Base-by-base conservation (phyloP, 2,888 invertebrate genomes). In the Strigamia transsilvanica region DNA sequence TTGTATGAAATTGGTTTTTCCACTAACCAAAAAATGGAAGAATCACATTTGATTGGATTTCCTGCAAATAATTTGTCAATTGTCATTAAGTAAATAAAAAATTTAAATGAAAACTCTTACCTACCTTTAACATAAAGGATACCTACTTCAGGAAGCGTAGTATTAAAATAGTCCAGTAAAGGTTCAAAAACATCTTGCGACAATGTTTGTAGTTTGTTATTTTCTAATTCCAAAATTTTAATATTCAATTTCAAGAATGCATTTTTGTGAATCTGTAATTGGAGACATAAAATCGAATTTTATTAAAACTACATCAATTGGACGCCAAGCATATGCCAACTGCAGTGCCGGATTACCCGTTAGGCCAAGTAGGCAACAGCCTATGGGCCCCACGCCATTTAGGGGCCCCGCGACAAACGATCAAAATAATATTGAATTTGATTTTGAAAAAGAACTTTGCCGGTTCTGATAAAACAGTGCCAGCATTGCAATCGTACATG, bases 1-100 rank as follows among this genome's bases (percentile, higher is more conserved):
- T 78, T 78, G 13, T 78, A 78, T 23, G 78, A 13, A 32, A 23
- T 18, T n/a, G 21, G 13, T 78, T 78, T 78, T 23, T 78, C n/a
- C n/a, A 78, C 32, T n/a, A 78, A 78, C 78, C 78, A 78, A 32
- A 7, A 7, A 27, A 78, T 32, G n/a, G 78, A 9, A 9, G 32
- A 34, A 27, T 27, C 78, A 78, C 78, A 78, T 78, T 78, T 9
- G n/a, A 78, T 32, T n/a, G 78, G 78, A 78, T 78, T 78, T 78
- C 38, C 78, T 78, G 23, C 12, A 27, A 78, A 32, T 46, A 34
- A 34, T 34, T 34, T 34, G 34, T 5, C 34, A 34, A 5, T 34
- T 3, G 3, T 34, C 7, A 34, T n/a, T n/a, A 34, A 2, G 5
- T 46, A 3, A 46, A 46, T 7, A 46, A 7, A 13, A 46, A 15